These are phyloP conservation scores for Mimachlamys varia DNA, from an alignment of 2,888 invertebrate species.

Conservation along the genomic window DNA sequence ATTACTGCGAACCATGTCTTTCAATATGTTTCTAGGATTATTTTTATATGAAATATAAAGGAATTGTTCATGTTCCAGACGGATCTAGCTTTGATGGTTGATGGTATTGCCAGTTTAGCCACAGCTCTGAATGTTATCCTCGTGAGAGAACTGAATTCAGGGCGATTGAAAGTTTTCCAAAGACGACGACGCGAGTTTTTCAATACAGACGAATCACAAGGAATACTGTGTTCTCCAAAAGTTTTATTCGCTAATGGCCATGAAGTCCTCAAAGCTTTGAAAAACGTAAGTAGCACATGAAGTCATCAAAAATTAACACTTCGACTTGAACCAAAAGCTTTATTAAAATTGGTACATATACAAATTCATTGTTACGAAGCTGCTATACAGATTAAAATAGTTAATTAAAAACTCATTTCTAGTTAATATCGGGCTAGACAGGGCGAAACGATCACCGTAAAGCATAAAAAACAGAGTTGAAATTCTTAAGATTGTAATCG, in stretches of 20 bases:
- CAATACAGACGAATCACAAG: constrained; percentile 39
- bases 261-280: constrained; percentile 36
- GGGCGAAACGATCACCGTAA: too few relatives aligned
- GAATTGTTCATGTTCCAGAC: constrained; percentile 46
- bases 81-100: constrained; percentile 58
- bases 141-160: neutral
- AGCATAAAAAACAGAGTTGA: too few relatives aligned
- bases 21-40: too few relatives aligned
- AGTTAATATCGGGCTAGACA: too few relatives aligned
- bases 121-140: constrained; percentile 51
- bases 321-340: too few relatives aligned
- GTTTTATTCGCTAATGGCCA: constrained; percentile 50
- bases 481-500: too few relatives aligned
- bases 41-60: too few relatives aligned
- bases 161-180: constrained; percentile 43
- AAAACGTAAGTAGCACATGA: constrained; percentile 45
- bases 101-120: constrained; percentile 59
- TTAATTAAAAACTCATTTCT: too few relatives aligned
- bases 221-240: constrained; percentile 38
- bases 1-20: too few relatives aligned
- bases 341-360: too few relatives aligned
- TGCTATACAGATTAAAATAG: too few relatives aligned
- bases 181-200: constrained; percentile 39
- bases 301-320: neutral
- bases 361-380: too few relatives aligned